Evolutionary conservation across 2,888 invertebrate species (phyloP), one percentile per base, ranked within the genome.

Genomic region (Netelia inedita): DNA sequence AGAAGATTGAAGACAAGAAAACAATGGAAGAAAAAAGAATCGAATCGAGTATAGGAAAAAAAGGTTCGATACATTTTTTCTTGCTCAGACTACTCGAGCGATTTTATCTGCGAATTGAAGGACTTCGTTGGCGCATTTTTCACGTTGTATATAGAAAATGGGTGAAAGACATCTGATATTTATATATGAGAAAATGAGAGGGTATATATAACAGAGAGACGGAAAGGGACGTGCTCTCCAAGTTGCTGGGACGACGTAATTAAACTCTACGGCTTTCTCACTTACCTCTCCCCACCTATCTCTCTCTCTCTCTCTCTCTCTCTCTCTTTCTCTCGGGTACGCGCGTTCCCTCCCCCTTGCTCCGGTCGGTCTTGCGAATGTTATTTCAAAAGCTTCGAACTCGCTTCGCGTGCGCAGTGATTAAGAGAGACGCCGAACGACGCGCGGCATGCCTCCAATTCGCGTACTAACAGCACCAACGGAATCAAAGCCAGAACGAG

Each of bases 341-440:
- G 5, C n/a, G 43, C n/a, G 5, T 19, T 66, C 46, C 3, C 65
- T 66, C 50, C 53, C 68, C 2, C 46, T 35, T 11, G 41, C 19
- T 19, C 75, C 19, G 66, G 19, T 14, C 46, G 14, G 11, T 28
- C 72, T 59, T 46, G 68, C 85, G 73, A 88, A 85, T 83, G 82
- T 86, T 78, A 72, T 85, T 81, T 82, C 81, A 79, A 79, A 84
- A 84, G 81, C 84, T 81, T 81, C 84, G 78, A 81, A 84, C 84
- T 84, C 65, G 72, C 83, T 80, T 84, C 68, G 76, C 76, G 84
- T 69, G 81, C 66, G 63, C 81, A 69, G 73, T 84, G 81, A 84
- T 84, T 78, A 78, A 84, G 73, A 81, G 84, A 69, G 78, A 76
- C 73, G 68, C 50, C 59, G 63, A 80, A 63, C 59, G 46, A 43